Evolutionary conservation across 1,140 invertebrate genomes (phyloP).

Genomic region (Papilio helenus): DNA sequence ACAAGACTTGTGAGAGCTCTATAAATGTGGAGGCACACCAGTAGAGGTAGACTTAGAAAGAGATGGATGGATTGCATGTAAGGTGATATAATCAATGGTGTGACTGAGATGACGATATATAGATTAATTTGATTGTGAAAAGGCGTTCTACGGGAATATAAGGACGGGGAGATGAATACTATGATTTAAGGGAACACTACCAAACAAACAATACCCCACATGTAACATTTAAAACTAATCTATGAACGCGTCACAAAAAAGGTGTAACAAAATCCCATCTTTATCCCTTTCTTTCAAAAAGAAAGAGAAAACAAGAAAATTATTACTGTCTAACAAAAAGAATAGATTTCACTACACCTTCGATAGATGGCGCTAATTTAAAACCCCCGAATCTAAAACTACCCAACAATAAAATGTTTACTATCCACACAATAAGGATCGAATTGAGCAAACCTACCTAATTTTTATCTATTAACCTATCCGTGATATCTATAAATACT

Average conservation of each 20-base stretch:
- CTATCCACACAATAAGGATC: neutral
- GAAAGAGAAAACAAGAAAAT: neutral
- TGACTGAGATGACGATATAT: too few species aligned
- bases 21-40: too few species aligned
- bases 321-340: neutral
- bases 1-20: too few species aligned
- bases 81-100: too few species aligned
- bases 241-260: neutral
- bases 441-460: neutral
- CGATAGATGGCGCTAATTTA: neutral
- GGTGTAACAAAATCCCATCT: neutral
- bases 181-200: too few species aligned
- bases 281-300: neutral
- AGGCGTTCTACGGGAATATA: too few species aligned
- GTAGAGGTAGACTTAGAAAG: too few species aligned
- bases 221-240: neutral
- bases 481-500: too few species aligned
- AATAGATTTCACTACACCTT: neutral
- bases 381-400: neutral
- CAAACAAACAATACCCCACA: neutral
- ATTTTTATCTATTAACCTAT: too few species aligned
- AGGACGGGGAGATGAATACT: too few species aligned
- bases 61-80: too few species aligned
- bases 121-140: too few species aligned
- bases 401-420: neutral